Base-by-base conservation (phyloP, 2,113 vertebrate species). In the Paratilapia polleni region DNA sequence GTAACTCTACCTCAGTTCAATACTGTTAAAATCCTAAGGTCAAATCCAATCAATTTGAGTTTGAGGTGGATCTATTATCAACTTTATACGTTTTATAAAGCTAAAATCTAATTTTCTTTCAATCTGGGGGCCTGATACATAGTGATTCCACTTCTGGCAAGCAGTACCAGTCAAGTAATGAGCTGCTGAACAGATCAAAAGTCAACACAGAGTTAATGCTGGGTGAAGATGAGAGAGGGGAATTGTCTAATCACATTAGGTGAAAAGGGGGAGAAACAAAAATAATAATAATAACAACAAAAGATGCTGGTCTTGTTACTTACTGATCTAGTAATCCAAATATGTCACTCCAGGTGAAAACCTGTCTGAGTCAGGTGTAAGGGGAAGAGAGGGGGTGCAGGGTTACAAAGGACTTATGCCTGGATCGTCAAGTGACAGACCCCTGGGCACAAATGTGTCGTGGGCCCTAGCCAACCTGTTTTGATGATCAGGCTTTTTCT, bases 161-260 rank as follows among this genome's bases (percentile, higher is more conserved):
- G 68, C 47, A 73, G 11, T 14, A 54, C 26, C 47, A 54, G 68
- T 34, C 26, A 73, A 54, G 26, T 73, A 54, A 73, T 73, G 47
- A 73, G 47, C 68, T 73, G 47, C 47, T 73, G 52, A 73, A 34
- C 52, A 47, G 47, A 73, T 73, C 26, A 73, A 52, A 73, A 73
- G 68, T 73, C 47, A 73, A 73, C 68, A 54, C 26, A 73, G 66
- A 73, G 68, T 73, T 73, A 47, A 73, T 49, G 52, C 47, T n/a
- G 19, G 26, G 47, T 73, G 26, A 54, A 20, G 26, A 73, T 54
- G 26, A 73, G 26, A 73, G 20, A 54, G 47, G 19, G 52, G 47
- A 73, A 8, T 17, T 0, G 4, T 73, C 68, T 54, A 54, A 34
- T 54, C 47, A 54, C 19, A n/a, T 52, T 19, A 34, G 26, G 68